Percentiles rank a stretch among this genome's conserved stretches.
These are phyloP conservation scores for Plumapathes pennacea DNA, from an alignment of 92 coral and sea anemone genomes.

Conservation along the genomic window DNA sequence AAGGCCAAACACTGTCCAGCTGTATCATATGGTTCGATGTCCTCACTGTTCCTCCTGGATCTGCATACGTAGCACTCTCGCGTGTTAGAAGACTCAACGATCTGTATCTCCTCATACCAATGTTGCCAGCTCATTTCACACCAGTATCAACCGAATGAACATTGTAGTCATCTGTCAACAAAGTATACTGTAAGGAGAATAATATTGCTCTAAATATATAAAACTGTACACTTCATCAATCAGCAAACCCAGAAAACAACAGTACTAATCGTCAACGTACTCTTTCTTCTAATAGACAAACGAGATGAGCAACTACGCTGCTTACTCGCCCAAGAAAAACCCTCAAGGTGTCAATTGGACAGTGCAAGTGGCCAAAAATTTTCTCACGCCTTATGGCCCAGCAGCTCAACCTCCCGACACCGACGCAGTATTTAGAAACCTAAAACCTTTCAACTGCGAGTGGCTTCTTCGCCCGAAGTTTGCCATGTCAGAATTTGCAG, in stretches of 20 bases:
- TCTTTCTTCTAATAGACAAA: no score
- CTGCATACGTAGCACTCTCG: slow-evolving; percentile 8
- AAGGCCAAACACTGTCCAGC: slow-evolving; percentile 8
- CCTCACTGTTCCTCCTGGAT: slow-evolving; percentile 7
- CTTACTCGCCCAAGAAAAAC: no score
- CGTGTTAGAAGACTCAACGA: background rate
- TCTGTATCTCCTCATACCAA: background rate
- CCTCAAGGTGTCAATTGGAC: no score
- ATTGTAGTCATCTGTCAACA: no score
- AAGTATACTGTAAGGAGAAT: no score
- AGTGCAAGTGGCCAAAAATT: slow-evolving; percentile 1
- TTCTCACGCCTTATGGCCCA: slow-evolving; percentile 15
- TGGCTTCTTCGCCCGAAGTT: slow-evolving; percentile 9
- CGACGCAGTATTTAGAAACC: background rate
- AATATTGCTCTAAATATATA: no score
- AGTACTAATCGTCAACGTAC: no score
- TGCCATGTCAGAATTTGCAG: slow-evolving; percentile 12
- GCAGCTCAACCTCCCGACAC: background rate
- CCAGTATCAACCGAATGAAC: no score
- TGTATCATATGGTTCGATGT: slow-evolving; percentile 23
- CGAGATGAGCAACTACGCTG: no score
- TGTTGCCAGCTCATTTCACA: background rate
- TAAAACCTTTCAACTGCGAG: slow-evolving; percentile 12
- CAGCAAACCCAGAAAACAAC: no score
- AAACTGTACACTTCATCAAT: no score